These are phyloP conservation scores for Maconellicoccus hirsutus DNA, from an alignment of 1,140 invertebrate genomes.

Conservation along the genomic window DNA sequence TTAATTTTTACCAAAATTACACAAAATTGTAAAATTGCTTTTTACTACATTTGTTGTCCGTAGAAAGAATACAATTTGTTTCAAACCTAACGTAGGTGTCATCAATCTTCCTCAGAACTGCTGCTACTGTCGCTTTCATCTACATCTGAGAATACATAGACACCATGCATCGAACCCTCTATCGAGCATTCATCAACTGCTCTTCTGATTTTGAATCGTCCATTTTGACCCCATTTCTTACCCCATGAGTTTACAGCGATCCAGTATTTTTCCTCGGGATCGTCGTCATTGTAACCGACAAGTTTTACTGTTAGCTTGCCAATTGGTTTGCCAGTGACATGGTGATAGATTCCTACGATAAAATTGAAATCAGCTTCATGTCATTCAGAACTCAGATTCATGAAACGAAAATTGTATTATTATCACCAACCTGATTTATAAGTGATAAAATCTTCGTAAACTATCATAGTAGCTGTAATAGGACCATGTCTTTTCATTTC, in stretches of 20 bases:
- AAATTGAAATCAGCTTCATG: background rate
- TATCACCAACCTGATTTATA: slow-evolving; percentile 49
- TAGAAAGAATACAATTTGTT: no score
- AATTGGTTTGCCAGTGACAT: slow-evolving; percentile 55
- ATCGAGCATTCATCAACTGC: background rate
- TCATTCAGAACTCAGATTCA: no score
- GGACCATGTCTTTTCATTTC: slow-evolving; percentile 81
- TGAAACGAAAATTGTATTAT: no score
- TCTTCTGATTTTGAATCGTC: slow-evolving; percentile 3
- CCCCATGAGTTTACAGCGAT: slow-evolving; percentile 21
- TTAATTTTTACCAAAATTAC: background rate
- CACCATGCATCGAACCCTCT: slow-evolving; percentile 8
- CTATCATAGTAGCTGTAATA: slow-evolving; percentile 76
- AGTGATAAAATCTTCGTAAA: slow-evolving; percentile 72
- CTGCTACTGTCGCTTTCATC: background rate
- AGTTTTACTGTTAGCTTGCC: slow-evolving; percentile 83
- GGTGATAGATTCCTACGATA: slow-evolving; percentile 63
- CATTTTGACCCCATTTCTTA: slow-evolving; percentile 18
- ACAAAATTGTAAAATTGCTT: background rate
- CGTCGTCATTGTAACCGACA: slow-evolving; percentile 47
- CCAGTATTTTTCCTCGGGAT: slow-evolving; percentile 10
- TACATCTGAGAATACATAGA: background rate
- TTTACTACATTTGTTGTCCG: no score
- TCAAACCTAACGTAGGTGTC: no score
- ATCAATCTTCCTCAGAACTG: background rate